Base-by-base conservation (phyloP, 2,888 invertebrate genomes). In the Coelopa pilipes region DNA sequence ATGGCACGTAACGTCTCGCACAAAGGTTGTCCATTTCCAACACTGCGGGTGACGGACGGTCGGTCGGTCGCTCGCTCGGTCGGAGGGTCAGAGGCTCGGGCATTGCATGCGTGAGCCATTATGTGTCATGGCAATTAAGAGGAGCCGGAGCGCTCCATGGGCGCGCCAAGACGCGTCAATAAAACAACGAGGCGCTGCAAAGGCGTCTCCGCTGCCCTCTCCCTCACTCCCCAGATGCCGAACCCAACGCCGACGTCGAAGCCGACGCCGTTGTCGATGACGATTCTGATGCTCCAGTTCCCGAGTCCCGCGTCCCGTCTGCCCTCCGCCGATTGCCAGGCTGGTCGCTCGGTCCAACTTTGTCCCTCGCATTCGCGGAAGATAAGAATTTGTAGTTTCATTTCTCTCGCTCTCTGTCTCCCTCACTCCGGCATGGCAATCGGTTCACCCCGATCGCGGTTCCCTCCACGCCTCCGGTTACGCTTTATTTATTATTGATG, bases 401-500 rank as follows among this genome's bases (percentile, higher is more conserved):
- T 66, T 49, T 49, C 19, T 17, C 17, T 46, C 17, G 19, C 47
- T 63, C 15, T 71, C 53, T 17, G 50, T 70, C 60, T 34, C 34
- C 34, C 63, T 53, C n/a, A n/a, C n/a, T n/a, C n/a, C n/a, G n/a
- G n/a, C n/a, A n/a, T n/a, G n/a, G n/a, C n/a, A n/a, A n/a, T n/a
- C n/a, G n/a, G n/a, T n/a, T n/a, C n/a, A n/a, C n/a, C n/a, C n/a
- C n/a, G n/a, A n/a, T n/a, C n/a, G n/a, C n/a, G 71, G 63, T 65
- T 71, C 65, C n/a, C n/a, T n/a, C n/a, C n/a, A n/a, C n/a, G 53
- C 34, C 34, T 34, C 7, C 34, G 45, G 71, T 71, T 71, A 71
- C 71, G 45, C 63, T 71, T 62, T 65, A 65, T 71, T 71, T 71
- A 55, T 63, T 71, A 65, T 71, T 63, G 71, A 71, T 71, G 65